These are phyloP conservation scores for Microctonus hyperodae DNA, from an alignment of 2,888 invertebrate species.

Conservation along the genomic window DNA sequence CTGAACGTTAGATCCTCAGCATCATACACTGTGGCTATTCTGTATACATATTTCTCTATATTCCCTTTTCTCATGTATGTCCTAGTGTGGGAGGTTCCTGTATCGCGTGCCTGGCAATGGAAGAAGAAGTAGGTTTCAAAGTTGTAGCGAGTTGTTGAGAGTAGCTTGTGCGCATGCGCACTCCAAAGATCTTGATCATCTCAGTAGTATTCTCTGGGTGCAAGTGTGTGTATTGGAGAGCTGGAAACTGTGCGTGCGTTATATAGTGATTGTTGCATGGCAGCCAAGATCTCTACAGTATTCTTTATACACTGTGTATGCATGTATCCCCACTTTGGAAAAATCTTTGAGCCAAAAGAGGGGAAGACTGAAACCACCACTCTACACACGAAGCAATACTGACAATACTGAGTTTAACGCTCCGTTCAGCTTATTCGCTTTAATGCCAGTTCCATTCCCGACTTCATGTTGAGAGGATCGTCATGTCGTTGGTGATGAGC, in stretches of 20 bases:
- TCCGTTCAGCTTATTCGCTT: background rate
- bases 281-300: conserved; percentile 7
- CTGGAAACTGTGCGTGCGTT: conserved; percentile 14
- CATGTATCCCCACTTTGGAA: conserved; percentile 15
- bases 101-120: conserved; percentile 4
- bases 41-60: background rate
- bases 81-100: conserved; percentile 5
- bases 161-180: conserved; percentile 24
- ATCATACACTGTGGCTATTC: background rate
- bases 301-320: background rate
- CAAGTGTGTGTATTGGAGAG: background rate
- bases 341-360: background rate
- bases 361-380: conserved; percentile 31
- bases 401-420: background rate
- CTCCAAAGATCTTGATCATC: conserved; percentile 31
- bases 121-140: conserved; percentile 1
- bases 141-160: background rate
- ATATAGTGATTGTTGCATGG: conserved; percentile 21
- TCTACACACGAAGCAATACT: no score
- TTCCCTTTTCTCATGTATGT: conserved; percentile 16
- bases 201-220: no score
- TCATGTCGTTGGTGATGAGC: conserved; percentile 42
- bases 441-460: conserved; percentile 46
- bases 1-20: background rate
- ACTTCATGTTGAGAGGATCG: conserved; percentile 39